phyloP scores from a whole-genome alignment of 1,140 invertebrate genomes.

The Trachymyrmex septentrionalis region DNA sequence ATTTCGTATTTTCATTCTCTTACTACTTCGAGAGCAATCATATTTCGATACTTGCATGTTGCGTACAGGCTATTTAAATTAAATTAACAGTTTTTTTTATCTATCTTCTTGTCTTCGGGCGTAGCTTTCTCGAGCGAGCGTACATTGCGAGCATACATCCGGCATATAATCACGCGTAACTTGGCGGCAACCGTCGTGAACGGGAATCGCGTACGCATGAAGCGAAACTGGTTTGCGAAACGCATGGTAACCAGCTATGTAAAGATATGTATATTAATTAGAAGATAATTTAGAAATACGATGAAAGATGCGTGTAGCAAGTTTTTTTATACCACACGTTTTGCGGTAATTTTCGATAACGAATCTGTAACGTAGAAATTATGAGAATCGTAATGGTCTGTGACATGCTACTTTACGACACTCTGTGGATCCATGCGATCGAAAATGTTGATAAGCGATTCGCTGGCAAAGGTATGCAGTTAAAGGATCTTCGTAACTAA shows the following conservation, averaged over 20 bases:
- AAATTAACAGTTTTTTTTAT: background rate
- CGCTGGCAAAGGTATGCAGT: background rate
- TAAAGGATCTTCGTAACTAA: conserved; percentile 22
- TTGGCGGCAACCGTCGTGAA: conserved; percentile 12
- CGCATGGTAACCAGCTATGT: background rate
- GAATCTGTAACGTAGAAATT: conserved; percentile 29
- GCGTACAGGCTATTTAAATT: background rate
- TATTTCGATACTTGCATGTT: background rate
- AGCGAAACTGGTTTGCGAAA: conserved; percentile 54
- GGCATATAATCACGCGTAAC: conserved; percentile 20
- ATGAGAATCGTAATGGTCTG: conserved; percentile 41
- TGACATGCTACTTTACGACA: conserved; percentile 27
- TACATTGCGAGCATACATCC: background rate
- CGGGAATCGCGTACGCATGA: background rate
- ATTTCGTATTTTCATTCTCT: background rate
- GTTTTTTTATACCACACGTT: conserved; percentile 38
- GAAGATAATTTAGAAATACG: conserved; percentile 49
- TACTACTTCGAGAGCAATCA: background rate
- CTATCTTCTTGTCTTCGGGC: background rate
- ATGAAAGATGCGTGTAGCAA: conserved; percentile 19
- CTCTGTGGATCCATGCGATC: background rate
- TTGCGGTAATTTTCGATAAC: conserved; percentile 44
- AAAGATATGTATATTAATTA: conserved; percentile 48
- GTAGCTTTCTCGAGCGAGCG: background rate
- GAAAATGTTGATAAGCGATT: conserved; percentile 18